Evolutionary conservation across 92 coral and sea anemone species (phyloP), one percentile per base, ranked within the genome.

Genomic region (Porites divaricata): DNA sequence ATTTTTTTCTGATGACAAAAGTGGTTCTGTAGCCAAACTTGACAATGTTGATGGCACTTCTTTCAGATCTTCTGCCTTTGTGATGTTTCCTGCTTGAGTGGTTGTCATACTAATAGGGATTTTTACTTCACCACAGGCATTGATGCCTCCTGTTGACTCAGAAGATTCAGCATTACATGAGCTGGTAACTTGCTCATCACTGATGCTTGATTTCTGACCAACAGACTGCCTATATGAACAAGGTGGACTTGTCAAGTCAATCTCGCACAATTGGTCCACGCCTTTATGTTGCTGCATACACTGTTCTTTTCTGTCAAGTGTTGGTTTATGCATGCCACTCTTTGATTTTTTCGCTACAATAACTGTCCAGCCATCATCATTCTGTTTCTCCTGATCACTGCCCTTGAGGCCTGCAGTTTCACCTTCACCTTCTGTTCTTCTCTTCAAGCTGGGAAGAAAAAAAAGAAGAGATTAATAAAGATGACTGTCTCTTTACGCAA

Each of bases 361-460:
- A 6, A 81, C 61, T 3, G 77, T 72, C 86, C 86, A 81, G 19
- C 63, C 78, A 63, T 17, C 52, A 48, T 8, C 41, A 61, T 2
- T 72, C 24, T 41, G 59, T 6, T 78, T 49, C 22, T 20, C 71
- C 54, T 2, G 57, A 19, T 16, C 28, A 0, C 24, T 48, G 1
- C 45, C 53, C 65, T 17, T 11, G 4, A 9, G 7, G 67, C 2
- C 66, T 5, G 5, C 13, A 35, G 45, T 35, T 35, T 35, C 45
- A 35, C 45, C 45, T 20, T 23, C 70, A 25, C 65, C 67, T 17
- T 78, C 82, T 49, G 50, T 10, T 28, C 7, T 14, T 21, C 72
- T 48, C 48, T 14, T 62, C 41, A 77, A 11, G 41, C 81, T 77
- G 41, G 8, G 20, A 16, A 76, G 58, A 25, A 57, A 15, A 76